phyloP scores from a whole-genome alignment of 2,797 vertebrate genomes.

The Champsocephalus esox region DNA sequence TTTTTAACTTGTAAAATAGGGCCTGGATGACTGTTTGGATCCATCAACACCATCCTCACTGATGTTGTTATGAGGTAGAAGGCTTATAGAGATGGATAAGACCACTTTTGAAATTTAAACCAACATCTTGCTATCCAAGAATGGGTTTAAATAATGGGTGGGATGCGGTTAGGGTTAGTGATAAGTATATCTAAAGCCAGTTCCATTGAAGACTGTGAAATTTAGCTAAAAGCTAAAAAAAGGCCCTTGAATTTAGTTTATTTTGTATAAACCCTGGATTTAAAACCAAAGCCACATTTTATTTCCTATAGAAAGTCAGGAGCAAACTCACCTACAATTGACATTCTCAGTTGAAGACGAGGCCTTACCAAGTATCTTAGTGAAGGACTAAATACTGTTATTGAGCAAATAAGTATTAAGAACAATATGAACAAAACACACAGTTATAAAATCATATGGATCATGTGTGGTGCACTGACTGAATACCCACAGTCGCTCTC shows the following conservation, averaged over 20 bases:
- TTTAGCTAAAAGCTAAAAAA: no score
- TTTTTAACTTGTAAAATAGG: no score
- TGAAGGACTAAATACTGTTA: neutral
- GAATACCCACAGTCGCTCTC: neutral
- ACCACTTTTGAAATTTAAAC: neutral
- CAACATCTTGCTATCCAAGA: no score
- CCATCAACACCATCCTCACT: neutral
- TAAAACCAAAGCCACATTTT: neutral
- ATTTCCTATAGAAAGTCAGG: no score
- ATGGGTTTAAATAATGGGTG: no score
- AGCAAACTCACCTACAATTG: neutral
- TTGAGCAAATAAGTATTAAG: neutral
- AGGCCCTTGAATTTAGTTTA: no score
- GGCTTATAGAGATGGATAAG: neutral
- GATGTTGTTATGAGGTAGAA: neutral
- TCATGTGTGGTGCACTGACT: neutral
- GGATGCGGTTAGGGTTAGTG: no score
- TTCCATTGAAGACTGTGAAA: neutral
- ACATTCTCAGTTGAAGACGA: no score
- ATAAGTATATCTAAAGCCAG: neutral
- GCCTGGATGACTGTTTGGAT: neutral
- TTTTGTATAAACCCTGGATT: neutral
- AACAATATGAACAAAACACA: neutral
- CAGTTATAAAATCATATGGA: neutral
- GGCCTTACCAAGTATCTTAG: neutral